Base-by-base conservation (phyloP, 2,888 invertebrate species). In the Deilephila elpenor region DNA sequence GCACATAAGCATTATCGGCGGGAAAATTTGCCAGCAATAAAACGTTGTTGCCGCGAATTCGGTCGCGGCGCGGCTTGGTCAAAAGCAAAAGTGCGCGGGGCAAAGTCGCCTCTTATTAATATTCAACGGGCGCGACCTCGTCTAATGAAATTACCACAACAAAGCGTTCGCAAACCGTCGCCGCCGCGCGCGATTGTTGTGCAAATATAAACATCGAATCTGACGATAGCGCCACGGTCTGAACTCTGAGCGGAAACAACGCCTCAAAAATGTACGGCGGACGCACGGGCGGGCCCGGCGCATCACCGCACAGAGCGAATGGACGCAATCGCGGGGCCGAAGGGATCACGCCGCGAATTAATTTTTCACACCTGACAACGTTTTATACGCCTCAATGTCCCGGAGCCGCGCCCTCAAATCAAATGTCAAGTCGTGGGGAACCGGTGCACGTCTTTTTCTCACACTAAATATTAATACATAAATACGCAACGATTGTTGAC, bases 121-220 rank as follows among this genome's bases (percentile, higher is more conserved):
- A 93, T 93, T 89, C 92, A 89, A 84, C 88, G 86, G 83, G 81
- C 80, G 85, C 87, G 89, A 86, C 86, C 88, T 84, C 85, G 84
- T 87, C 89, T 91, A 91, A 93, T 91, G 91, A 91, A 91, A 93
- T 93, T 91, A 93, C 89, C 93, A 91, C 93, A 90, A 93, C 93
- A 93, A 93, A 93, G 93, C 88, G 84, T 79, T 77, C 80, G 79
- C 82, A 82, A 77, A 77, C 80, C 80, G 75, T 77, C 74, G 78
- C 72, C 85, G 84, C 82, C 86, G 86, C 83, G 80, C 82, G 82
- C 86, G 87, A 89, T 92, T 90, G 90, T 89, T 90, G 90, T 89
- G 90, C 89, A 91, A 93, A 93, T 92, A 90, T 89, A 91, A 90
- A 91, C 91, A 92, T 91, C 88, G 91, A 92, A 89, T 90, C 83